Base-by-base conservation (phyloP, 2,888 invertebrate genomes). In the Epinotia brunnichana region DNA sequence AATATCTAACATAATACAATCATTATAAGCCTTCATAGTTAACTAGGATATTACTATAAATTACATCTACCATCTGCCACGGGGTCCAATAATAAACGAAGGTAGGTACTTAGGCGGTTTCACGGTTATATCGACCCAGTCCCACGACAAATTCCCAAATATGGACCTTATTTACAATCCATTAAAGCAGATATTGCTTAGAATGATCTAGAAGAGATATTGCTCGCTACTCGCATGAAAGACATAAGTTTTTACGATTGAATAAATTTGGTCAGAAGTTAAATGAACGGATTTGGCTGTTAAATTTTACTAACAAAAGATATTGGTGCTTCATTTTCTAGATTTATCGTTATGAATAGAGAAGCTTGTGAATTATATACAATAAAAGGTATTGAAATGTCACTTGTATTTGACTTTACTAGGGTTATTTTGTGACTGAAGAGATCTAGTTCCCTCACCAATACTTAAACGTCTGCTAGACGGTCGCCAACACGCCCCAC, bases 241-340 rank as follows among this genome's bases (percentile, higher is more conserved):
- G 62, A 69, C 73, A 73, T 73, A 69, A 73, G 62, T 63, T 73
- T 73, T 73, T 73, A 73, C 63, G 73, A 69, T 68, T 73, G 73
- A 69, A 69, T 73, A 73, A 69, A 69, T 73, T 73, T 63, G 69
- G 56, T 72, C 67, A 63, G 59, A 69, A 51, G 57, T 62, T 73
- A 69, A 73, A 72, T 68, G 56, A 73, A 73, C 63, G 73, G 69
- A 69, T 73, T 73, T 60, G 57, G 19, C 11, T 21, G 68, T 73
- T 59, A 63, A 73, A 73, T 63, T 72, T 69, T 53, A 73, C 57
- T 63, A 44, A 41, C 63, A 56, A 39, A 41, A n/a, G 63, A 51
- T 63, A 73, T 63, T 41, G 68, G 39, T 62, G 57, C 39, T 59
- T 57, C 39, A 21, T 72, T 24, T 70, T 54, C 44, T 41, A 54